These are phyloP conservation scores for Tetraneura akinire DNA, from an alignment of 1,140 invertebrate genomes.

Conservation along the genomic window DNA sequence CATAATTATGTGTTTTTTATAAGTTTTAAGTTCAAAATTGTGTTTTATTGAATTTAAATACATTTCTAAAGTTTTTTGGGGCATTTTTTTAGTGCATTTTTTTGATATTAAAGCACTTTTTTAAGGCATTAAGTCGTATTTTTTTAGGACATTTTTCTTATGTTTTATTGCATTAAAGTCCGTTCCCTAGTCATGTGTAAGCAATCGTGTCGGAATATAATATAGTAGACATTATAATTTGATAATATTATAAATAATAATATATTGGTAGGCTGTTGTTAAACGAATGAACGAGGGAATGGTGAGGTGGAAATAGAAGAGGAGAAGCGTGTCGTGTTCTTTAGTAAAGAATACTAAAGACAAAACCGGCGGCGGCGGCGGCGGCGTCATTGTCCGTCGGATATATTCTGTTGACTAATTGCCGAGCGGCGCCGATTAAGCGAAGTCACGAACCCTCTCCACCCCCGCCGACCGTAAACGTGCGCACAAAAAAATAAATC, in stretches of 20 bases:
- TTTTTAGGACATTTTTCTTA: too few species aligned
- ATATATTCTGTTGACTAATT: conserved; percentile 24
- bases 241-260: too few species aligned
- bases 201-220: neutral
- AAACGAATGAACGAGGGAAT: neutral
- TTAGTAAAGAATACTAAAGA: too few species aligned
- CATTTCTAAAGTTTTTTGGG: too few species aligned
- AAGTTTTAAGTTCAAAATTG: too few species aligned
- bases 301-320: neutral
- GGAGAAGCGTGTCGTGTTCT: conserved; percentile 5
- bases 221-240: neutral
- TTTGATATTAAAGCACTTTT: too few species aligned
- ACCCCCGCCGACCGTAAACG: too few species aligned
- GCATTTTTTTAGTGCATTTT: too few species aligned
- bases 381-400: neutral
- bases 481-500: neutral
- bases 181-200: conserved; percentile 2
- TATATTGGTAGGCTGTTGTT: neutral
- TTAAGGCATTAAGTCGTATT: too few species aligned
- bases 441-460: conserved; percentile 9
- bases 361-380: neutral
- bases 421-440: neutral
- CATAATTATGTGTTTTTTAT: too few species aligned
- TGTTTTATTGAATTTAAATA: too few species aligned
- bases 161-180: too few species aligned